Conservation (phyloP, 1,140 invertebrate species). For the Calycopis cecrops region DNA sequence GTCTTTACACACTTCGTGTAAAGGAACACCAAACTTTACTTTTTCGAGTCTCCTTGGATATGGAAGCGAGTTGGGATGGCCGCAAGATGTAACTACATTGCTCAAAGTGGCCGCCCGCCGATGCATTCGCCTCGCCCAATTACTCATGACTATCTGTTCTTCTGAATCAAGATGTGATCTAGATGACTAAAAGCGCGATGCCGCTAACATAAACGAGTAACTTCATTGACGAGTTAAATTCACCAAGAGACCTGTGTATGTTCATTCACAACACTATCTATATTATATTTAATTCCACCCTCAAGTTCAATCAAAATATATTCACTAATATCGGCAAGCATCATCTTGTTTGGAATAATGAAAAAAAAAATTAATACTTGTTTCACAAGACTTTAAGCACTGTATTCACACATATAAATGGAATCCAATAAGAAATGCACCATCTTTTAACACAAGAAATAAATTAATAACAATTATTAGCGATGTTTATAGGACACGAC, state of each 20-base stretch:
- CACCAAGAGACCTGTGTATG: neutral
- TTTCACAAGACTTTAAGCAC: neutral
- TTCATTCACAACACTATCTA: neutral
- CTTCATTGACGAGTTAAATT: neutral
- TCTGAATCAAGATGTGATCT: slow-evolving; percentile 1
- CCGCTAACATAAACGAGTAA: neutral
- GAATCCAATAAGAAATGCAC: neutral
- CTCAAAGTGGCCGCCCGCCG: slow-evolving; percentile 90
- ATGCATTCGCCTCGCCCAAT: slow-evolving; percentile 93
- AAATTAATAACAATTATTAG: slow-evolving; percentile 2
- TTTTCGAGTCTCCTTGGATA: slow-evolving; percentile 91
- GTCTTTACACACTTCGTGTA: slow-evolving; percentile 94
- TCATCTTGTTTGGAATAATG: neutral
- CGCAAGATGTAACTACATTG: slow-evolving; percentile 92
- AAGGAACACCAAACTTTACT: slow-evolving; percentile 93
- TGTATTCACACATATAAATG: neutral
- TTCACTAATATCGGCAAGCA: slow-evolving; percentile 5
- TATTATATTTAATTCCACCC: neutral
- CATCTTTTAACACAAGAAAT: slow-evolving; percentile 1
- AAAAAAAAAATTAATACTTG: neutral
- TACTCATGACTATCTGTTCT: slow-evolving; percentile 79
- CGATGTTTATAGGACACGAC: neutral
- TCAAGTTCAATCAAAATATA: neutral
- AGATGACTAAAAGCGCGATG: neutral
- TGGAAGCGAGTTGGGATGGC: slow-evolving; percentile 82